These are phyloP conservation scores for Empis livida DNA, from an alignment of 2,888 invertebrate species.

Conservation along the genomic window DNA sequence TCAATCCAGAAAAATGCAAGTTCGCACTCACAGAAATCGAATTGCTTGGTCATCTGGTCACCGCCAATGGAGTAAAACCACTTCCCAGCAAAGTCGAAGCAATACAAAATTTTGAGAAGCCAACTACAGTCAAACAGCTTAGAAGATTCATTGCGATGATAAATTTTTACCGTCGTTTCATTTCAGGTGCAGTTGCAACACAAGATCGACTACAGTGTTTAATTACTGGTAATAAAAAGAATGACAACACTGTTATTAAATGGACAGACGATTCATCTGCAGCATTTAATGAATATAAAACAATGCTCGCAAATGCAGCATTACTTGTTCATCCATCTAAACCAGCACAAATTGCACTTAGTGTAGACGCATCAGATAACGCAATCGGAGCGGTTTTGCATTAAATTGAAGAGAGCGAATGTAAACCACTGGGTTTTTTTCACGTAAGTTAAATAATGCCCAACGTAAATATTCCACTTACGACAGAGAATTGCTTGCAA, in stretches of 20 bases:
- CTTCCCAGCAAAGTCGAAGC: constrained; percentile 8
- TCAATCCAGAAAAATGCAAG: constrained; percentile 15
- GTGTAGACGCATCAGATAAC: no score
- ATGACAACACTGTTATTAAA: constrained; percentile 8
- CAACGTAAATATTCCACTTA: no score
- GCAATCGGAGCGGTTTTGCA: no score
- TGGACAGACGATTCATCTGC: constrained; percentile 9
- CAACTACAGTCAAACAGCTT: constrained; percentile 7
- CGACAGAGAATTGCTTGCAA: no score
- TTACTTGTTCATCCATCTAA: no score
- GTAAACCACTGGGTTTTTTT: no score
- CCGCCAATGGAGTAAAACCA: constrained; percentile 5
- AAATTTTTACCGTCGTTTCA: constrained; percentile 9
- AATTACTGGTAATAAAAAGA: constrained; percentile 8
- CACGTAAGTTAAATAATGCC: no score
- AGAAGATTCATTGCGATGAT: constrained; percentile 9
- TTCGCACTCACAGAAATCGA: constrained; percentile 9
- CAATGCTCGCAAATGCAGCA: constrained; percentile 5
- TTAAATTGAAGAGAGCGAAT: no score
- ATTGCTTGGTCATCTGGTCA: constrained; percentile 9
- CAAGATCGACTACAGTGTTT: constrained; percentile 10
- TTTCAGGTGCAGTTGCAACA: constrained; percentile 9
- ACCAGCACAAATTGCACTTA: no score
- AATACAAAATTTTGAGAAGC: constrained; percentile 8
- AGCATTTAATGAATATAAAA: constrained; percentile 11